Evolutionary conservation across 2,888 invertebrate genomes (phyloP), one percentile per base, ranked within the genome.

Genomic region (Cephus nigrinus): DNA sequence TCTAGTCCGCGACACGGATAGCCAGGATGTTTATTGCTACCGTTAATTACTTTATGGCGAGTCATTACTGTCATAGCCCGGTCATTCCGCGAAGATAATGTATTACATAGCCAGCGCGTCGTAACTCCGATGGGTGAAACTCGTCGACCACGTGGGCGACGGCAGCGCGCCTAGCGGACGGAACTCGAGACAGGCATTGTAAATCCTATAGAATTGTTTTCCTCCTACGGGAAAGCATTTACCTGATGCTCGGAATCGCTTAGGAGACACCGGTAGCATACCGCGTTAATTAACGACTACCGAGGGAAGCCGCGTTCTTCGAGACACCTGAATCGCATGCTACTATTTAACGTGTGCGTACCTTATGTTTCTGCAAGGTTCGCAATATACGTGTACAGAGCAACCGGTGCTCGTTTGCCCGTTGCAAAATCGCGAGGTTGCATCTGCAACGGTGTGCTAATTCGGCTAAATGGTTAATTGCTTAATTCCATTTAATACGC

Each of bases 401-500:
- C 23, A 2, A 5, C 2, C 55, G 55, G 55, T 23, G 55, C 55
- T 55, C 55, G 55, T 55, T 55, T 55, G 55, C 55, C 23, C 55
- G 55, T 55, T 55, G 23, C 55, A 33, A 23, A 31, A 23, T 33
- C 31, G 71, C 74, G 35, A 32, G n/a, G 9, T 79, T 71, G 80
- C 75, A 81, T 55, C 79, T 81, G 81, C 86, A 86, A 55, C 84
- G 84, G 84, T 86, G 86, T 84, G 89, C 86, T 88, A 90, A 90
- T 90, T 89, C 90, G 87, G 88, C 87, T 89, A 89, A 89, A 89
- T 88, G 87, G 86, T 90, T 90, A 90, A 90, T 90, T 90, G 88
- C 89, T 90, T 89, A 90, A 90, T 90, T 90, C 86, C 87, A 86
- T 86, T 89, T 88, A 89, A 90, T 89, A 86, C 88, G 82, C 82